A percentile compares a stretch with the other conserved stretches of the same genome.
Evolutionary conservation across 2,888 invertebrate genomes (phyloP).

Genomic region (Leptothorax acervorum): DNA sequence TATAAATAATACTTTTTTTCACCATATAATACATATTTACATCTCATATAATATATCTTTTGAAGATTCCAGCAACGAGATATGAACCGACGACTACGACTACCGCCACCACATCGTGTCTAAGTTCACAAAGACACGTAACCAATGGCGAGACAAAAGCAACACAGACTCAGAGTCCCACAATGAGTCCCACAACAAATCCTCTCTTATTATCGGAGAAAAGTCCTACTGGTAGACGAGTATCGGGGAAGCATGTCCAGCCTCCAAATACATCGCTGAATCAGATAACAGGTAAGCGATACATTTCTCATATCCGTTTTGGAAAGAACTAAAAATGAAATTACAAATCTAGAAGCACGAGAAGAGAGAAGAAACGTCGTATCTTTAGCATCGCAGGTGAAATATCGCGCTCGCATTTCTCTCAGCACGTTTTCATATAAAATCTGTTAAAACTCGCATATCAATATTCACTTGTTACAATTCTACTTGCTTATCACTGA

Average conservation of each 20-base stretch:
- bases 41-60: constrained; percentile 63
- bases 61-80: constrained; percentile 87
- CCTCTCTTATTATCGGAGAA: constrained; percentile 73
- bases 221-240: constrained; percentile 85
- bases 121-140: constrained; percentile 85
- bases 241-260: constrained; percentile 89
- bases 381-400: not conserved
- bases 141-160: constrained; percentile 86
- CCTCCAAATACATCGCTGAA: constrained; percentile 87
- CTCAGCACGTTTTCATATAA: not conserved
- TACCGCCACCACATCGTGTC: constrained; percentile 87
- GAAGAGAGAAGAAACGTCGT: not conserved
- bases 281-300: constrained; percentile 72
- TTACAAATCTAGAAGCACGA: not conserved
- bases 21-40: constrained; percentile 37
- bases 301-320: not conserved
- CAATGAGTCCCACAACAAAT: constrained; percentile 85
- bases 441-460: not conserved
- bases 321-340: constrained; percentile 23
- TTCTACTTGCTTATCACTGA: not conserved
- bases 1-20: not conserved
- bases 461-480: constrained; percentile 24
- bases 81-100: constrained; percentile 86
- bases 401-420: not conserved
- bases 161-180: constrained; percentile 87